These are phyloP conservation scores for Hypocryptadius cinnamomeus DNA, from an alignment of 2,113 vertebrate genomes.

Conservation along the genomic window DNA sequence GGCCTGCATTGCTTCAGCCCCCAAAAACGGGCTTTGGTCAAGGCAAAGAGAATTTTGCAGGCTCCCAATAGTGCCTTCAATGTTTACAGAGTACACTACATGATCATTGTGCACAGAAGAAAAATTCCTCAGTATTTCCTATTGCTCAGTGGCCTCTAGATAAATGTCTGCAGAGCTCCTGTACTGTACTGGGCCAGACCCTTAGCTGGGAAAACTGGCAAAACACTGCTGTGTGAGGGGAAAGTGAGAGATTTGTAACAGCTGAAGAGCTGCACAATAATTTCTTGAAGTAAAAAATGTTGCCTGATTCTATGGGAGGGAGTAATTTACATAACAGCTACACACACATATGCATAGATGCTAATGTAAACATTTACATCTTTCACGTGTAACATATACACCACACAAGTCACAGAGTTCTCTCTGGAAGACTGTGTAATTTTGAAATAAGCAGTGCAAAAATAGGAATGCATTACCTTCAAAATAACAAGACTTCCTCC, in stretches of 20 bases:
- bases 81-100: background rate
- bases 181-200: background rate
- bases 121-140: background rate
- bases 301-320: background rate
- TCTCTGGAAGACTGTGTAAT: background rate
- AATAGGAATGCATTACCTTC: background rate
- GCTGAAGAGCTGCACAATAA: background rate
- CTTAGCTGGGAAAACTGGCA: background rate
- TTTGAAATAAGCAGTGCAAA: background rate
- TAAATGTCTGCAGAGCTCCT: background rate
- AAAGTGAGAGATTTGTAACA: background rate
- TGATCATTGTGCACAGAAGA: background rate
- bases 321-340: background rate
- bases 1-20: background rate
- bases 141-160: background rate
- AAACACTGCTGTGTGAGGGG: background rate
- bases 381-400: accelerated
- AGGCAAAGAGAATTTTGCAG: background rate
- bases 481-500: accelerated
- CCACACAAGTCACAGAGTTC: background rate
- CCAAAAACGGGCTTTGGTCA: background rate
- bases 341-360: background rate
- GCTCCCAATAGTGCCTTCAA: background rate
- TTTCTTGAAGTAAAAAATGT: background rate
- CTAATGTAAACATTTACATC: background rate